Evolutionary conservation across 2,888 invertebrate genomes (phyloP).

Genomic region (Hedychridium roseum): DNA sequence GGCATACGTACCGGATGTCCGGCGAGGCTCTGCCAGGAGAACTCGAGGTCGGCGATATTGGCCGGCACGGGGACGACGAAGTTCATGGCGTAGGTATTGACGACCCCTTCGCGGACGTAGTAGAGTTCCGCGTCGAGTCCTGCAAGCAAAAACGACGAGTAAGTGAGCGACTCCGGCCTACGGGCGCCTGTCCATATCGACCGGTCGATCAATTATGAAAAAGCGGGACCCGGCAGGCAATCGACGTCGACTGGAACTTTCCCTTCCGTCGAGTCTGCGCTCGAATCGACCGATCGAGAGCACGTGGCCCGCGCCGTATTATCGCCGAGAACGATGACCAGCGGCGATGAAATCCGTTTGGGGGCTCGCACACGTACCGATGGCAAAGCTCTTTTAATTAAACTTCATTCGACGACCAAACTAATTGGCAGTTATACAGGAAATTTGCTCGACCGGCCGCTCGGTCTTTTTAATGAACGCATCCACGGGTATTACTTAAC

Average conservation of each 20-base stretch:
- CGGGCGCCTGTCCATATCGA: too few relatives aligned
- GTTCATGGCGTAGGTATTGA: constrained; percentile 85
- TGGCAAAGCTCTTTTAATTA: too few relatives aligned
- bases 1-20: constrained; percentile 74
- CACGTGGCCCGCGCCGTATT: too few relatives aligned
- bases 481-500: too few relatives aligned
- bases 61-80: constrained; percentile 84
- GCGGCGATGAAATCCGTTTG: too few relatives aligned
- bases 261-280: constrained; percentile 11
- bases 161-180: too few relatives aligned
- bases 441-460: too few relatives aligned
- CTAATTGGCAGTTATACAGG: too few relatives aligned
- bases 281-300: constrained; percentile 26
- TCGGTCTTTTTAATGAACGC: too few relatives aligned
- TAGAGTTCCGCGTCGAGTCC: constrained; percentile 80
- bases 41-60: constrained; percentile 81
- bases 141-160: constrained; percentile 66
- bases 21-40: constrained; percentile 84
- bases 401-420: too few relatives aligned
- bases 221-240: constrained; percentile 16
- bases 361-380: too few relatives aligned
- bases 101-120: constrained; percentile 84
- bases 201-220: constrained; percentile 41
- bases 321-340: too few relatives aligned
- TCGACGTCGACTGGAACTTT: constrained; percentile 21